Evolutionary conservation across 2,888 invertebrate species (phyloP).

Genomic region (Alentia gelatinosa): DNA sequence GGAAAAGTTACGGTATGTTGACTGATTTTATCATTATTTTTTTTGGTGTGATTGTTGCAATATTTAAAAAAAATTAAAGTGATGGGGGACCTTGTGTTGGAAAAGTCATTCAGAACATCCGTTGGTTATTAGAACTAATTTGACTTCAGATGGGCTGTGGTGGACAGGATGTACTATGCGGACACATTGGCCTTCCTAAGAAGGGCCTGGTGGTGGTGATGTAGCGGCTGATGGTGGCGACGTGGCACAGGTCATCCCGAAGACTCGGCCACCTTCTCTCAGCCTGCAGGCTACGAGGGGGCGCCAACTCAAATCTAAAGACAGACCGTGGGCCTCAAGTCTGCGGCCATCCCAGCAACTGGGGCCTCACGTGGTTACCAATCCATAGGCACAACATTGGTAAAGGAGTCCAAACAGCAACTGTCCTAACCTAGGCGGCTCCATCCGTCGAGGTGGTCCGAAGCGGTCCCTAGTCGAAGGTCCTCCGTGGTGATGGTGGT

Average conservation of each 20-base stretch:
- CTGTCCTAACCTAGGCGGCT: conserved; percentile 58
- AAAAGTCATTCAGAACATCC: conserved; percentile 14
- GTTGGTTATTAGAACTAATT: conserved; percentile 29
- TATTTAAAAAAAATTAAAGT: background rate
- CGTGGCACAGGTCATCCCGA: no score
- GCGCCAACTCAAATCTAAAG: background rate
- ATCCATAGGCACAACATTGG: conserved; percentile 52
- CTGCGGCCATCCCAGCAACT: background rate
- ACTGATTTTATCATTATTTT: background rate
- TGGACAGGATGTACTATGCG: background rate
- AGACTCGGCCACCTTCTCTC: no score
- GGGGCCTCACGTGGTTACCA: conserved; percentile 49
- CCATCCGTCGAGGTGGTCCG: conserved; percentile 8
- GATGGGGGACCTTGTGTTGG: background rate
- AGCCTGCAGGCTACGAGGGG: no score
- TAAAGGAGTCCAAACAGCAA: conserved; percentile 58
- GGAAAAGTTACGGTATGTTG: background rate
- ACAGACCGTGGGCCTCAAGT: background rate
- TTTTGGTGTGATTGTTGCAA: background rate
- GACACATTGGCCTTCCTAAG: background rate
- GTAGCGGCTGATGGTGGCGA: background rate
- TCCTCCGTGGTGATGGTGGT: background rate
- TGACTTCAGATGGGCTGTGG: background rate
- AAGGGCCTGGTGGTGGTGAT: background rate
- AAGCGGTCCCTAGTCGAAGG: background rate